phyloP scores from a whole-genome alignment of 2,888 invertebrate species.

The Hofmannophila pseudospretella region DNA sequence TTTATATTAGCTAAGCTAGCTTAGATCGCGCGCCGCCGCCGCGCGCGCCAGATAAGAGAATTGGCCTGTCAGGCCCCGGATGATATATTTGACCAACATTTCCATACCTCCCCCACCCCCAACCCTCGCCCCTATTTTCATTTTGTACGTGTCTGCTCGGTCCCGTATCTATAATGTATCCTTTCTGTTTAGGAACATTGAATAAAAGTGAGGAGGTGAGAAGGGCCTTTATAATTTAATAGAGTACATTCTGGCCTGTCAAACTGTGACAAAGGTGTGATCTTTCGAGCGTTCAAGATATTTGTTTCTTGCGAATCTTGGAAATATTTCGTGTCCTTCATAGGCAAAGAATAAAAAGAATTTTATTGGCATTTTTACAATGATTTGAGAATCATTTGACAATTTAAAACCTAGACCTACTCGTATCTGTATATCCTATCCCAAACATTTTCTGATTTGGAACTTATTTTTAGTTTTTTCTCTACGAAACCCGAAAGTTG shows the following conservation, averaged over 20 bases:
- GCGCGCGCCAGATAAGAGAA: constrained; percentile 87
- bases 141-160: constrained; percentile 76
- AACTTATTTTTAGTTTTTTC: no score
- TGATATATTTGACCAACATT: constrained; percentile 95
- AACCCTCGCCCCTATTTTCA: constrained; percentile 70
- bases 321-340: not conserved
- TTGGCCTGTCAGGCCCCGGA: constrained; percentile 92
- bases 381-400: no score
- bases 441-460: no score
- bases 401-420: no score
- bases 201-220: constrained; percentile 63
- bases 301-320: not conserved
- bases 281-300: not conserved
- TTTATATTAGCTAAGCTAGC: constrained; percentile 78
- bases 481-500: no score
- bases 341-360: no score
- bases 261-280: constrained; percentile 36
- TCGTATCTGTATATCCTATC: no score
- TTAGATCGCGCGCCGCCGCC: constrained; percentile 76
- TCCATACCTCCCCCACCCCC: constrained; percentile 80
- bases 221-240: constrained; percentile 62
- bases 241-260: constrained; percentile 54
- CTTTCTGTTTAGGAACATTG: constrained; percentile 68
- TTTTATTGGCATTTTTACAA: no score
- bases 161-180: constrained; percentile 72